phyloP scores from a whole-genome alignment of 2,113 vertebrate species.

The Chlorodrepanis virens region DNA sequence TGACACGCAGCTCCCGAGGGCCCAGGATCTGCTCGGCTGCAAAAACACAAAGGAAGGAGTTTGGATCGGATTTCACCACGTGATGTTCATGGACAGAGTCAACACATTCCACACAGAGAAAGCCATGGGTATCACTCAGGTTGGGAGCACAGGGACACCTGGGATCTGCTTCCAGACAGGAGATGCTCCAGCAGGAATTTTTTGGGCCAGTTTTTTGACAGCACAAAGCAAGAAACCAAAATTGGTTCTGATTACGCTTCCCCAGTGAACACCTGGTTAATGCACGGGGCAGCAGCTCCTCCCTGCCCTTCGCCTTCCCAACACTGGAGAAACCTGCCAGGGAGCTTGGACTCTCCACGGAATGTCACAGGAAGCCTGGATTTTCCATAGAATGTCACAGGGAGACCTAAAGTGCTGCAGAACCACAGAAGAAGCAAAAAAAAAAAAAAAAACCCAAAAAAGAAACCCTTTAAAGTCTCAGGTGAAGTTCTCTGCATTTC shows the following conservation, averaged over 20 bases:
- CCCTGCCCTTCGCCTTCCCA: neutral
- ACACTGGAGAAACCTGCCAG: neutral
- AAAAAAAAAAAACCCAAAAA: too few species aligned
- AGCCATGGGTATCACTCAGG: fast-evolving
- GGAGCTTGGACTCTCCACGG: neutral
- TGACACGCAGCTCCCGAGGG: slow-evolving; percentile 79
- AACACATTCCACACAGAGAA: fast-evolving
- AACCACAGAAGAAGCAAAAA: neutral
- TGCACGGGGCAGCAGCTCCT: neutral
- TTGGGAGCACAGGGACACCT: neutral
- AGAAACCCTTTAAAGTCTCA: neutral
- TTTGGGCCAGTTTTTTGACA: neutral
- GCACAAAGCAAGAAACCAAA: neutral
- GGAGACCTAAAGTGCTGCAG: neutral
- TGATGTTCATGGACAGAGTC: neutral
- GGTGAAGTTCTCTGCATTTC: neutral
- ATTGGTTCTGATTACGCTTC: neutral
- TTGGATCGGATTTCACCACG: fast-evolving
- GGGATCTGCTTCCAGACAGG: neutral
- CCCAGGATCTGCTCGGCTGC: slow-evolving; percentile 73
- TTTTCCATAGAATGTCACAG: neutral
- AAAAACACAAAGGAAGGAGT: neutral
- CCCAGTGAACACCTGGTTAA: neutral
- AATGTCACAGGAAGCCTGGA: neutral
- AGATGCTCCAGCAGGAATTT: neutral